phyloP scores from a whole-genome alignment of 2,113 vertebrate species.

The Bubo scandiacus region DNA sequence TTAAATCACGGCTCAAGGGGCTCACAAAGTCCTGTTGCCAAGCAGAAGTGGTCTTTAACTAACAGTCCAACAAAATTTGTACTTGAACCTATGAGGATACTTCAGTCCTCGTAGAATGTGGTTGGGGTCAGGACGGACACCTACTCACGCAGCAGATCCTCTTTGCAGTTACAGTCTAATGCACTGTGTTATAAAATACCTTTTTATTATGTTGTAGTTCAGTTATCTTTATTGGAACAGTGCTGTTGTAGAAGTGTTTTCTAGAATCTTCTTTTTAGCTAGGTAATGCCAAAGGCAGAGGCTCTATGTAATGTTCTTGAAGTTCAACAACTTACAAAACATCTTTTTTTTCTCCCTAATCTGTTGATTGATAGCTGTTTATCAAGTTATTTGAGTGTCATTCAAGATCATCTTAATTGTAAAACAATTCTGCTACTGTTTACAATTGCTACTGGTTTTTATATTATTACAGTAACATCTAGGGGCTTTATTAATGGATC shows the following conservation, averaged over 20 bases:
- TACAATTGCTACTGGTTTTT: background rate
- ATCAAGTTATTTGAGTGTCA: background rate
- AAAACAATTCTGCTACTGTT: background rate
- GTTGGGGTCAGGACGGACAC: fast-evolving
- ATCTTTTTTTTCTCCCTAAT: background rate
- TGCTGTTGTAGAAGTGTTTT: background rate
- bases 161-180: background rate
- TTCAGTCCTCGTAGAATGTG: background rate
- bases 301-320: background rate
- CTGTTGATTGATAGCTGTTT: background rate
- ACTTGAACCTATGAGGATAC: background rate
- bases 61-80: background rate
- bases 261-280: background rate
- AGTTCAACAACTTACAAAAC: background rate
- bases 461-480: background rate
- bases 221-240: background rate
- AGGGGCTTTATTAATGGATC: background rate
- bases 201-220: background rate
- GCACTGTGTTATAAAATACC: background rate
- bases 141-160: background rate
- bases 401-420: background rate
- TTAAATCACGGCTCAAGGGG: background rate
- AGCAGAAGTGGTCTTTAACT: background rate
- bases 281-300: background rate
- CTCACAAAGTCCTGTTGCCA: background rate